Conservation (phyloP, 2,797 vertebrate genomes). For the Cryptoblepharus egeriae region DNA sequence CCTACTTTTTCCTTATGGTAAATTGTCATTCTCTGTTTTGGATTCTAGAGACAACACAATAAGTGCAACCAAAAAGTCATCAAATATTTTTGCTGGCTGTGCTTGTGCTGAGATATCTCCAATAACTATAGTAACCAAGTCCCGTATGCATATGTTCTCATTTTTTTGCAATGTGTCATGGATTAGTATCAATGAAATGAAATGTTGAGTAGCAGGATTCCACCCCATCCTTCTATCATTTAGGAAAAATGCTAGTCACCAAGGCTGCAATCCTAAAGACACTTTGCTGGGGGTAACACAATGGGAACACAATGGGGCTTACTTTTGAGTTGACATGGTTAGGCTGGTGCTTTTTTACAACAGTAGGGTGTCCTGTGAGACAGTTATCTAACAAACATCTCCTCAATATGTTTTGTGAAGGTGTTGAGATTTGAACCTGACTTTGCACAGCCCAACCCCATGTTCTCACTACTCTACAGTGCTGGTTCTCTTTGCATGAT, state of each 20-base stretch:
- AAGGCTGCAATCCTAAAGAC: too few relatives aligned
- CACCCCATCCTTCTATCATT: too few relatives aligned
- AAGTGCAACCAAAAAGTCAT: not conserved
- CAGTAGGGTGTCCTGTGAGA: not conserved
- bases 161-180: not conserved
- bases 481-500: not conserved
- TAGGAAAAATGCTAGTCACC: too few relatives aligned
- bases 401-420: not conserved
- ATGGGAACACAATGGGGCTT: too few relatives aligned
- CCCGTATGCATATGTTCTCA: not conserved
- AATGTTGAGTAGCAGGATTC: too few relatives aligned
- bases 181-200: not conserved
- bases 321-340: too few relatives aligned
- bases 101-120: not conserved
- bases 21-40: too few relatives aligned
- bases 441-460: not conserved
- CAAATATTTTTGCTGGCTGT: not conserved
- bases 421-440: not conserved
- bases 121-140: not conserved
- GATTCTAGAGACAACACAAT: not conserved
- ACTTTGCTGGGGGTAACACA: too few relatives aligned
- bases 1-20: not conserved
- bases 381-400: not conserved
- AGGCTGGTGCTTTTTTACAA: not conserved
- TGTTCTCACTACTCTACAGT: not conserved